Evolutionary conservation across 1,140 invertebrate species (phyloP), one percentile per base, ranked within the genome.

Genomic region (Bombyx mandarina): DNA sequence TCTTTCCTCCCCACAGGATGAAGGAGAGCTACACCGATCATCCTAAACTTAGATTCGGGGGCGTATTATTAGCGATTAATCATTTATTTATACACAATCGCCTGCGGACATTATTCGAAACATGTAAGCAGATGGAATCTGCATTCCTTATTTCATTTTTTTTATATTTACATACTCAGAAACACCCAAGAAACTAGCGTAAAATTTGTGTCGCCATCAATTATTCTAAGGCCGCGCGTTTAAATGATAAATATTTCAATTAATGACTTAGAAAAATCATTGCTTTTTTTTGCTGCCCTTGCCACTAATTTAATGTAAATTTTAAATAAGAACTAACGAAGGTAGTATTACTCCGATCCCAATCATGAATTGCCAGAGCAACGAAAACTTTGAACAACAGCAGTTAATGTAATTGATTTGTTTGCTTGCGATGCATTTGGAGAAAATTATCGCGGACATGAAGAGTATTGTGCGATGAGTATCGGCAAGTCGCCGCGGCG

Each of bases 61-160:
- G 83, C 83, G 83, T 86, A 77, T 73, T 81, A 69, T 67, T 66
- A 71, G 78, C 81, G 80, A 86, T 86, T 86, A 83, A 86, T 86
- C 81, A 86, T 86, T 86, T 86, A 84, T 64, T 72, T 35, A 35
- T 35, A 35, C 26, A 3, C 26, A 35, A 77, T 85, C 77, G 81
- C 83, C 83, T 83, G 81, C 83, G 81, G 83, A 84, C 79, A 85
- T 86, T 86, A 85, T 86, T 85, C 85, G 83, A 81, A 85, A 86
- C 80, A 86, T 86, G 82, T 85, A 86, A 86, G 80, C 81, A 75
- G 26, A 35, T 35, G 26, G 26, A 35, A 35, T 35, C 26, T 35
- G 26, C 26, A 35, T 35, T 35, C 26, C 4, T 35, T 35, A 35
- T 35, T 18, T 35, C 26, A 35, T 3, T 35, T 35, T 35, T 3